Percentiles rank a stretch among this genome's conserved stretches.
phyloP scores from a whole-genome alignment of 1,140 invertebrate species.

The Dolichoris vasculosae region DNA sequence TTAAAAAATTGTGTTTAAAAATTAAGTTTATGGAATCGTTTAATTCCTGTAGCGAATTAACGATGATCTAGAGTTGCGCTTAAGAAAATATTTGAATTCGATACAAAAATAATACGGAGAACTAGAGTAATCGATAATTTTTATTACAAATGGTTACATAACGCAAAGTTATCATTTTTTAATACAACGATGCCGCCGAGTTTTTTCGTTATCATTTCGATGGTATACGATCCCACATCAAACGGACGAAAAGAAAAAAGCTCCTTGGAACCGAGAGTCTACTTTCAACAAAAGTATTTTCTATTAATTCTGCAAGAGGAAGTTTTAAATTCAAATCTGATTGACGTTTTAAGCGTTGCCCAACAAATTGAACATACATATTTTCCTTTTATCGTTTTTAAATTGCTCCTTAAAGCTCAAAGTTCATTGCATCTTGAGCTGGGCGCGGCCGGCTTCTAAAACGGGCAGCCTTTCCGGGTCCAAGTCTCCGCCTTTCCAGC shows the following conservation, averaged over 20 bases:
- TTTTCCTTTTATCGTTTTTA: slow-evolving; percentile 6
- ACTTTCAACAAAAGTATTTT: not conserved
- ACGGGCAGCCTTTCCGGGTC: not conserved
- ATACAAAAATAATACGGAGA: too few species aligned
- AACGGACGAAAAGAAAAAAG: not conserved
- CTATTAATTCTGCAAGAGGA: not conserved
- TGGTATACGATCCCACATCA: not conserved
- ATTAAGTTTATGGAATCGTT: too few species aligned
- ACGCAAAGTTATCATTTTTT: not conserved
- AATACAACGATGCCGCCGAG: not conserved
- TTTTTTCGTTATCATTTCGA: not conserved
- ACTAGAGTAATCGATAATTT: too few species aligned
- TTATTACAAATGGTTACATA: not conserved
- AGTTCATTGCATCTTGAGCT: not conserved
- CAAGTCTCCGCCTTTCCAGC: not conserved
- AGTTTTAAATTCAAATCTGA: slow-evolving; percentile 21
- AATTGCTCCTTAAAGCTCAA: slow-evolving; percentile 3
- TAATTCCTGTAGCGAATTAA: too few species aligned
- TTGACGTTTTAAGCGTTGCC: slow-evolving; percentile 10
- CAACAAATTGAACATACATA: not conserved
- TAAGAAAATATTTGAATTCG: too few species aligned
- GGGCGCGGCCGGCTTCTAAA: not conserved
- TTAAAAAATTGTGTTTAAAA: too few species aligned
- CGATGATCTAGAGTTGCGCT: too few species aligned
- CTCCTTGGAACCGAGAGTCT: not conserved